Percentiles rank a stretch among this genome's conserved stretches.
phyloP scores from a whole-genome alignment of 2,888 invertebrate species.

The Nomada flava region DNA sequence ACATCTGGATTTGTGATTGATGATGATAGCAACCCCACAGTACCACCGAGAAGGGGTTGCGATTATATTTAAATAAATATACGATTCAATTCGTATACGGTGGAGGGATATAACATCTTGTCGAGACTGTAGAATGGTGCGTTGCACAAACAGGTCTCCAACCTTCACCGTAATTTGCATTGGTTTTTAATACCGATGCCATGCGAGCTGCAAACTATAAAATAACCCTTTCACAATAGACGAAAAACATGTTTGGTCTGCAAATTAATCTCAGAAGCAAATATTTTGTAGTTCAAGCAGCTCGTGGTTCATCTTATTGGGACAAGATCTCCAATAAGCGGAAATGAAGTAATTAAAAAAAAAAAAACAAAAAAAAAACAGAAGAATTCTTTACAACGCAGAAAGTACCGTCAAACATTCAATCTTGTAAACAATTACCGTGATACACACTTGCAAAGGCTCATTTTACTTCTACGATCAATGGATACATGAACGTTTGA shows the following conservation, averaged over 20 bases:
- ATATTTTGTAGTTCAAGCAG: slow-evolving; percentile 56
- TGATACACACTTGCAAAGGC: slow-evolving; percentile 30
- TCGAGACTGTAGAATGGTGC: slow-evolving; percentile 22
- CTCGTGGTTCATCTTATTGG: slow-evolving; percentile 59
- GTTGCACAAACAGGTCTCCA: slow-evolving; percentile 33
- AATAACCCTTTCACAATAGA: slow-evolving; percentile 43
- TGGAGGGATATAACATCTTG: slow-evolving; percentile 57
- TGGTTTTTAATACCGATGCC: slow-evolving; percentile 40
- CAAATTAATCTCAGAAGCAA: slow-evolving; percentile 17
- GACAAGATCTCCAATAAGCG: slow-evolving; percentile 61
- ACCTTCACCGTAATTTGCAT: slow-evolving; percentile 55
- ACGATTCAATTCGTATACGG: slow-evolving; percentile 62
- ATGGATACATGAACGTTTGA: background rate
- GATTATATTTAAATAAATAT: slow-evolving; percentile 44
- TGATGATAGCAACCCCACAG: slow-evolving; percentile 16
- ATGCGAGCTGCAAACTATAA: slow-evolving; percentile 57
- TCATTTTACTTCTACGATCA: slow-evolving; percentile 19
- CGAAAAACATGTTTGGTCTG: slow-evolving; percentile 11
- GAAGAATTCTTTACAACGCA: slow-evolving; percentile 37
- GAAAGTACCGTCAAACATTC: slow-evolving; percentile 43
- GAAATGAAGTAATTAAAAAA: slow-evolving; percentile 41
- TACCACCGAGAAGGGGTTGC: slow-evolving; percentile 31
- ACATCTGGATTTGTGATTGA: slow-evolving; percentile 60
- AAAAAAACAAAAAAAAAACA: slow-evolving; percentile 24
- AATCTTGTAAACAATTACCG: slow-evolving; percentile 2